Evolutionary conservation across 2,113 vertebrate species (phyloP), one percentile per base, ranked within the genome.

Genomic region (Semnornis frantzii): DNA sequence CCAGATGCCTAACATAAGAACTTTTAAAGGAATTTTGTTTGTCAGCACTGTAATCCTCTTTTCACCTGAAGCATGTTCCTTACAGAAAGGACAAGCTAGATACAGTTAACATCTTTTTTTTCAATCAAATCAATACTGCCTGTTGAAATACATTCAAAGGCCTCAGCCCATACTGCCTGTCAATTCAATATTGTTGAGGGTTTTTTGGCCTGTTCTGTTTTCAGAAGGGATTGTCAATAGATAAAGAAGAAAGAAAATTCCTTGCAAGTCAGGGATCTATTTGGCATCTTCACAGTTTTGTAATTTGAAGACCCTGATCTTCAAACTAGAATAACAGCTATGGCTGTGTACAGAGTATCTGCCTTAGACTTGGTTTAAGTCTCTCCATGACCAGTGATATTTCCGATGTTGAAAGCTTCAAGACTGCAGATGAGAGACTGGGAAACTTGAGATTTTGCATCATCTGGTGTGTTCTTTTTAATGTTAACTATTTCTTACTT

Each of bases 401-500:
- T 90, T 77, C 76, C 0, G 0, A 79, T 68, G 58, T 5, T 84
- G 64, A 78, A 28, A 78, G 63, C 80, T 88, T 93, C 65, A 74
- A 48, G 65, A 50, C 33, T 69, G 76, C 68, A 69, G 79, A 60
- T 52, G 31, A 33, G 34, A 69, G 27, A 34, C 31, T 11, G 73
- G 70, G 62, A 57, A 92, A 65, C 30, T n/a, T 90, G 46, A 93
- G 82, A 80, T 16, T 42, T 80, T 18, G 9, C 44, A 44, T 15
- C 3, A 6, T 19, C 24, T 6, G 3, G 18, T 85, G 37, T 85
- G 50, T 63, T 90, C 62, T 34, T 92, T 83, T 90, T 76, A 68
- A 82, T 39, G 55, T 88, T 82, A 75, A 83, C 24, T 88, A 2
- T 88, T 90, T 92, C 79, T 94, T 94, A 34, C 25, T 65, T 89